A percentile compares a stretch with the other conserved stretches of the same genome.
These are phyloP conservation scores for Procambarus clarkii DNA, from an alignment of 1,140 invertebrate species.

Conservation along the genomic window DNA sequence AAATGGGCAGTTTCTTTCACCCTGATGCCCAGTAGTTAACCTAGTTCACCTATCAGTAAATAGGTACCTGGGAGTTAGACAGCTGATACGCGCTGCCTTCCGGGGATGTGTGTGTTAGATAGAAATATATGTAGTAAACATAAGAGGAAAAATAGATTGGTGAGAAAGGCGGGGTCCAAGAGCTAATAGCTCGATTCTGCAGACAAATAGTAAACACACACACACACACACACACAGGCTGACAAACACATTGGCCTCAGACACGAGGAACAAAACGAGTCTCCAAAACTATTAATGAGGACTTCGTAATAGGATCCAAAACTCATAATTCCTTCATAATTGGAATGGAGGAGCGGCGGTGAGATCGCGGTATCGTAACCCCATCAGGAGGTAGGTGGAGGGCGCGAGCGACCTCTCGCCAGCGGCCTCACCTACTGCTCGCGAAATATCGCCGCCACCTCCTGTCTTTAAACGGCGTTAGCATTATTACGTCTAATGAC, in stretches of 20 bases:
- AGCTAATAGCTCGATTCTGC: too few relatives aligned
- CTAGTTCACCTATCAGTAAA: too few relatives aligned
- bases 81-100: too few relatives aligned
- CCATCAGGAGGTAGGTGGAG: not conserved
- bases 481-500: constrained; percentile 17
- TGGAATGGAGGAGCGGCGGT: not conserved
- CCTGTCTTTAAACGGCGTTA: not conserved
- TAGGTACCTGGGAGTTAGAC: too few relatives aligned
- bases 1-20: too few relatives aligned
- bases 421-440: not conserved
- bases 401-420: too few relatives aligned
- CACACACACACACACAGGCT: not conserved
- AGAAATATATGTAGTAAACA: too few relatives aligned
- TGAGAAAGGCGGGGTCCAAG: too few relatives aligned
- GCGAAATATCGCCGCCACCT: not conserved
- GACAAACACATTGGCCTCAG: not conserved
- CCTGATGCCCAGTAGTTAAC: too few relatives aligned
- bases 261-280: not conserved
- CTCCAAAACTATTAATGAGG: not conserved
- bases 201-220: too few relatives aligned
- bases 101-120: too few relatives aligned
- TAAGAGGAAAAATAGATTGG: too few relatives aligned
- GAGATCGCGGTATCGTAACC: not conserved
- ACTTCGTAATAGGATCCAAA: not conserved
- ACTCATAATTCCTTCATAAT: constrained; percentile 21